Base-by-base conservation (phyloP, 35 echinoderm and acorn worm species). In the Lytechinus variegatus region DNA sequence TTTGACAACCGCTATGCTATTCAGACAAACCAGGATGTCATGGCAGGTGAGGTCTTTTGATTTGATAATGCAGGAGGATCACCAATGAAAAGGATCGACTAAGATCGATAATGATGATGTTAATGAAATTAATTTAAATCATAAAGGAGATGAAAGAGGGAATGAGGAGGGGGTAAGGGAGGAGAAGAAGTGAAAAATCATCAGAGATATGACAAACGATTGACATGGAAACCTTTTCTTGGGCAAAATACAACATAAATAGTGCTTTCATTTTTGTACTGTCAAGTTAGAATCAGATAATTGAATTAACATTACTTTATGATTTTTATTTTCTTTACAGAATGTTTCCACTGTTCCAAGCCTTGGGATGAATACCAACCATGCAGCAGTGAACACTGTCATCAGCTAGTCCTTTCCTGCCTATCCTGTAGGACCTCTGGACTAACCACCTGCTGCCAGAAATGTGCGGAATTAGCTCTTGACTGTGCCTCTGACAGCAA, bases 1-100 rank as follows among this genome's bases (percentile, higher is more conserved):
- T 97, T 97, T 95, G 97, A 97, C 95, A 94, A 97, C 28, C 94
- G 97, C 27, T 97, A 95, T 55, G 54, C 97, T 11, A 97, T 97
- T 54, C 61, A 86, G 16, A 95, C 90, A 4, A 97, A 97, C 92
- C 53, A 94, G 9, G 91, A 95, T 90, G 86, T 96, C n/a, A 93
- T 97, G 28, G 58, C 97, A 94, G 79, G 97, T 97, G 91, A n/a
- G 16, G 7, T 44, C 33, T 44, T 44, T 44, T 44, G 33, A 44
- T 44, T 44, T 44, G 33, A 44, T 44, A 44, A 44, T 44, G 33
- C 2, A 44, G 33, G 0, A 44, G 33, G 33, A 44, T 44, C 33
- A 44, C 33, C 33, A 44, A 44, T 2, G 33, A 2, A 44, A 44
- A 44, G 33, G 33, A 44, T 44, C 33, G 33, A 44, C 33, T 44